phyloP scores from a whole-genome alignment of 2,888 invertebrate species.

The Plusia festucae region DNA sequence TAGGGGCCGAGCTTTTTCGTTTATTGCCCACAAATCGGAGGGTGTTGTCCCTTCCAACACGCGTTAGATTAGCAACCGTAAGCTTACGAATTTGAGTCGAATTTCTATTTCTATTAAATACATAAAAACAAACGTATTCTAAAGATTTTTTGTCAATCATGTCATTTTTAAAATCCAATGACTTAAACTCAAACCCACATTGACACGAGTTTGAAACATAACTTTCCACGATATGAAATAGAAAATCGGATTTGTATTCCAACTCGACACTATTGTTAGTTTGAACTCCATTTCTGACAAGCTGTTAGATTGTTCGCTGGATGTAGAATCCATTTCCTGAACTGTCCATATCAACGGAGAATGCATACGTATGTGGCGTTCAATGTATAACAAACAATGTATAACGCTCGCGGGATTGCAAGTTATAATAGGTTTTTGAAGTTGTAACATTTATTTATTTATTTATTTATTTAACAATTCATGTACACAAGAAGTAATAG shows the following conservation, averaged over 20 bases:
- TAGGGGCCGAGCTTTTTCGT: neutral
- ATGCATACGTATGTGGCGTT: conserved; percentile 7
- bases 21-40: neutral
- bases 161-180: too few species aligned
- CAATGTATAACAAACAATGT: neutral
- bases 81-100: neutral
- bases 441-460: neutral
- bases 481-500: too few species aligned
- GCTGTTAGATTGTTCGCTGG: conserved; percentile 17
- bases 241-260: conserved; percentile 26
- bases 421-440: conserved; percentile 3
- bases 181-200: neutral
- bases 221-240: conserved; percentile 2
- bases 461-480: too few species aligned
- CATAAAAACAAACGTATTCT: too few species aligned
- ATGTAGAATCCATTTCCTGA: conserved; percentile 40
- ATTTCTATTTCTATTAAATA: too few species aligned
- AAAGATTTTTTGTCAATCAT: too few species aligned
- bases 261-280: conserved; percentile 15
- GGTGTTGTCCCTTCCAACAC: too few species aligned
- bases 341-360: conserved; percentile 28
- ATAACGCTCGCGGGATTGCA: neutral
- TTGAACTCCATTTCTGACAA: conserved; percentile 20
- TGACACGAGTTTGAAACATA: neutral
- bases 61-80: too few species aligned